Conservation (phyloP, 2,797 vertebrate genomes). For the Lithobates sylvaticus region DNA sequence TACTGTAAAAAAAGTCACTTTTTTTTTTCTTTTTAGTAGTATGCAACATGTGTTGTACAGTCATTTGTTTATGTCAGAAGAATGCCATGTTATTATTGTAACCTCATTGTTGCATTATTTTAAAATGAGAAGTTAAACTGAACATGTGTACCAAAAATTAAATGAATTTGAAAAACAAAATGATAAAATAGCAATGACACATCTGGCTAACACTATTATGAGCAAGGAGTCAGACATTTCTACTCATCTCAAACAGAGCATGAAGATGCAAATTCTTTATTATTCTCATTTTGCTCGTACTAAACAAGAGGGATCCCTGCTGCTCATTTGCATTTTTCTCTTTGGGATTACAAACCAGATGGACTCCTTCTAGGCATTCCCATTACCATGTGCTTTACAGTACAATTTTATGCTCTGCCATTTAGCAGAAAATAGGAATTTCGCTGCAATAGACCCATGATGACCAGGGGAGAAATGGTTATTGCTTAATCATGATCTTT, state of each 20-base stretch:
- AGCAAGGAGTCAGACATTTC: conserved; percentile 57
- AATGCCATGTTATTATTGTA: conserved; percentile 18
- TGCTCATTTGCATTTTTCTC: conserved; percentile 79
- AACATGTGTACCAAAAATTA: conserved; percentile 53
- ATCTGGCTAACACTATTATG: conserved; percentile 72
- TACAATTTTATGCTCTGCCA: conserved; percentile 36
- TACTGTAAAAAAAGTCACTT: neutral
- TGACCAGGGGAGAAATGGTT: conserved; percentile 44
- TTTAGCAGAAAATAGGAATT: conserved; percentile 50
- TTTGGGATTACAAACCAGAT: conserved; percentile 82
- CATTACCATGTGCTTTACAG: conserved; percentile 74
- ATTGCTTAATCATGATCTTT: conserved; percentile 50
- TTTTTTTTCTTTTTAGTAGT: neutral
- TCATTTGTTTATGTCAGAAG: conserved; percentile 30
- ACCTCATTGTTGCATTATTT: conserved; percentile 28
- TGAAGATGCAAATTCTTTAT: conserved; percentile 72
- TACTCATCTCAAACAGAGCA: conserved; percentile 77
- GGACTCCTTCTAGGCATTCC: conserved; percentile 81
- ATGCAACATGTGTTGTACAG: conserved; percentile 3
- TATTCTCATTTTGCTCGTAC: conserved; percentile 70
- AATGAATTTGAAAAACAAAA: conserved; percentile 57
- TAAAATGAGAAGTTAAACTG: conserved; percentile 45
- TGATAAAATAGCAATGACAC: conserved; percentile 71
- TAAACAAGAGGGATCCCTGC: conserved; percentile 74
- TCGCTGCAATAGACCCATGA: conserved; percentile 42